phyloP scores from a whole-genome alignment of 1,140 invertebrate species.

The Rhyzopertha dominica region DNA sequence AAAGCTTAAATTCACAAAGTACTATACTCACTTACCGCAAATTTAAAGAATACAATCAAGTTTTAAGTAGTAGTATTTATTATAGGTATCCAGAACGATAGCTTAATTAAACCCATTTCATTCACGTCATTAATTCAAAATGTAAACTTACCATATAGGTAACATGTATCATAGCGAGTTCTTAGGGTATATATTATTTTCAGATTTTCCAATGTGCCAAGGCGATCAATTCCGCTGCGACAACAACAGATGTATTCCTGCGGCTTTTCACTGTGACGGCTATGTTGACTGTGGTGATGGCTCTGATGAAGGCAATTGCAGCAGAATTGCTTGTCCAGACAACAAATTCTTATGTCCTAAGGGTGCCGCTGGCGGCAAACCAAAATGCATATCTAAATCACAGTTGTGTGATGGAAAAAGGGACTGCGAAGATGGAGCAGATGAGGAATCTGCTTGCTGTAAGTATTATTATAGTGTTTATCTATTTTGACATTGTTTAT shows the following conservation, averaged over 20 bases:
- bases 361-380: constrained; percentile 60
- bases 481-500: too few species aligned
- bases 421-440: constrained; percentile 86
- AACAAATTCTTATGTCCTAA: constrained; percentile 88
- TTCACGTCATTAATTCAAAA: too few species aligned
- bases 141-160: too few species aligned
- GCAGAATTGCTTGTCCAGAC: constrained; percentile 80
- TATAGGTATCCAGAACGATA: too few species aligned
- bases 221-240: constrained; percentile 88
- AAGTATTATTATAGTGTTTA: constrained; percentile 51
- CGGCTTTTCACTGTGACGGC: constrained; percentile 75
- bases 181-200: too few species aligned
- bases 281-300: constrained; percentile 81
- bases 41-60: too few species aligned
- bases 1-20: too few species aligned
- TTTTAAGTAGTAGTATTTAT: too few species aligned
- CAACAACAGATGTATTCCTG: constrained; percentile 89
- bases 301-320: constrained; percentile 87
- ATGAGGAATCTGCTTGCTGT: constrained; percentile 87
- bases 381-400: constrained; percentile 81
- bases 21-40: too few species aligned
- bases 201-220: constrained; percentile 86
- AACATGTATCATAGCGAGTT: too few species aligned
- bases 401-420: constrained; percentile 85
- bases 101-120: too few species aligned